phyloP scores from a whole-genome alignment of 2,797 vertebrate species.

The Sebastes hubbsi region DNA sequence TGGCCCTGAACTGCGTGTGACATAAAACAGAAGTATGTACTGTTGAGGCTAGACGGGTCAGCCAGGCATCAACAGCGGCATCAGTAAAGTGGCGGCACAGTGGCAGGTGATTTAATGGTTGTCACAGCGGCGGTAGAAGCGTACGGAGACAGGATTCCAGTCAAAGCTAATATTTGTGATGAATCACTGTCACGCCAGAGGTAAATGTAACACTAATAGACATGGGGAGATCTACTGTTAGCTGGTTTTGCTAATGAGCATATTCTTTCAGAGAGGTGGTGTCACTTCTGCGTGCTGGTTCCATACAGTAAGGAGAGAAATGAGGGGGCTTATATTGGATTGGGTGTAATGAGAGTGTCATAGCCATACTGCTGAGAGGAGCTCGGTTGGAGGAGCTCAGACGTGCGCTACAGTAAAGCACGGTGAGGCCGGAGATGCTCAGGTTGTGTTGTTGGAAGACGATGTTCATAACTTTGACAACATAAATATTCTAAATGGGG shows the following conservation, averaged over 20 bases:
- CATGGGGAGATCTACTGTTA: slow-evolving; percentile 76
- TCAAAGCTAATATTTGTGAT: slow-evolving; percentile 82
- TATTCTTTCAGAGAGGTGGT: slow-evolving; percentile 73
- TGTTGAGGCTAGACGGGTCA: slow-evolving; percentile 49
- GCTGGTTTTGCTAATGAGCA: slow-evolving; percentile 76
- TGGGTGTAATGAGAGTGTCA: slow-evolving; percentile 70
- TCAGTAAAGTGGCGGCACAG: slow-evolving; percentile 63
- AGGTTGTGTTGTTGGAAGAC: slow-evolving; percentile 8
- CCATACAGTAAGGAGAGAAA: slow-evolving; percentile 69
- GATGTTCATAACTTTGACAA: not conserved
- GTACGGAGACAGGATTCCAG: slow-evolving; percentile 77
- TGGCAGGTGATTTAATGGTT: slow-evolving; percentile 83
- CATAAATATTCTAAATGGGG: not conserved
- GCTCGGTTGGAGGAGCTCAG: slow-evolving; percentile 34
- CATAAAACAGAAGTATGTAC: slow-evolving; percentile 64
- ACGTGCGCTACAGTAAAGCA: not conserved
- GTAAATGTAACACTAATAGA: slow-evolving; percentile 82
- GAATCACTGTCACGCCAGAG: slow-evolving; percentile 77
- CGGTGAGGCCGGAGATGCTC: slow-evolving; percentile 22
- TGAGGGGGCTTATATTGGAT: slow-evolving; percentile 68
- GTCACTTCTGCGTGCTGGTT: slow-evolving; percentile 64
- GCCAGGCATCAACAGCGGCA: slow-evolving; percentile 65
- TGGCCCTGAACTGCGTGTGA: slow-evolving; percentile 55
- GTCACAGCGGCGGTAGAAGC: slow-evolving; percentile 74
- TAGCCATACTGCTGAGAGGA: slow-evolving; percentile 24